A percentile compares a stretch with the other conserved stretches of the same genome.
Evolutionary conservation across 1,140 invertebrate species (phyloP).

Genomic region (Solen grandis): DNA sequence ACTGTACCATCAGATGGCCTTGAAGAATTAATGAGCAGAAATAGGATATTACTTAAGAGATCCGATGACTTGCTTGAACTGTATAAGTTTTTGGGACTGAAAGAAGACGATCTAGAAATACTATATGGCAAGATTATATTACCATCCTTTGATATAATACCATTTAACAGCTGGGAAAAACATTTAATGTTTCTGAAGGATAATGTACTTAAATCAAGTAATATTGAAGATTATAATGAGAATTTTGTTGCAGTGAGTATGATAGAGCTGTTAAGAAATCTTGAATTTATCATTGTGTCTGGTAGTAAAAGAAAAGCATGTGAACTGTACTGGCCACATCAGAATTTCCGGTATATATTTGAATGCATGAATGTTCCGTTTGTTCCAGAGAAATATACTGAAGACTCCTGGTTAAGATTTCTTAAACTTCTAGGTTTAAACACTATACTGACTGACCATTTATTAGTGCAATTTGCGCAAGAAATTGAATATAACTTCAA

Average conservation of each 20-base stretch:
- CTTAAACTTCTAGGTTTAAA: constrained; percentile 27
- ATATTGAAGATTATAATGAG: background rate
- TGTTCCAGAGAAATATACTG: constrained; percentile 7
- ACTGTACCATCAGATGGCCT: constrained; percentile 31
- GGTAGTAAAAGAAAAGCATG: background rate
- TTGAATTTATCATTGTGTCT: background rate
- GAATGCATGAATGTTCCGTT: no score
- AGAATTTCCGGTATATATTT: background rate
- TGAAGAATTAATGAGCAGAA: background rate
- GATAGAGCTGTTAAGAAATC: background rate
- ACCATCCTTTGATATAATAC: background rate
- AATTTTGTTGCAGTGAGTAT: no score
- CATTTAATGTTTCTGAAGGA: constrained; percentile 26
- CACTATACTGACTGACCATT: constrained; percentile 1
- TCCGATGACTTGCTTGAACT: background rate
- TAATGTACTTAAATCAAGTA: background rate
- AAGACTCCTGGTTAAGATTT: constrained; percentile 13
- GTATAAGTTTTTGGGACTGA: constrained; percentile 1
- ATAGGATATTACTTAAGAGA: background rate
- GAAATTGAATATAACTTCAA: background rate
- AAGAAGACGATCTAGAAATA: background rate
- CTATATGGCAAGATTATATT: constrained; percentile 3
- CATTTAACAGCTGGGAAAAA: background rate
- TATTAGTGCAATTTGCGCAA: constrained; percentile 30
- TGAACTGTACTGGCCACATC: constrained; percentile 11